phyloP scores from a whole-genome alignment of 2,113 vertebrate genomes.

The Hypocryptadius cinnamomeus region DNA sequence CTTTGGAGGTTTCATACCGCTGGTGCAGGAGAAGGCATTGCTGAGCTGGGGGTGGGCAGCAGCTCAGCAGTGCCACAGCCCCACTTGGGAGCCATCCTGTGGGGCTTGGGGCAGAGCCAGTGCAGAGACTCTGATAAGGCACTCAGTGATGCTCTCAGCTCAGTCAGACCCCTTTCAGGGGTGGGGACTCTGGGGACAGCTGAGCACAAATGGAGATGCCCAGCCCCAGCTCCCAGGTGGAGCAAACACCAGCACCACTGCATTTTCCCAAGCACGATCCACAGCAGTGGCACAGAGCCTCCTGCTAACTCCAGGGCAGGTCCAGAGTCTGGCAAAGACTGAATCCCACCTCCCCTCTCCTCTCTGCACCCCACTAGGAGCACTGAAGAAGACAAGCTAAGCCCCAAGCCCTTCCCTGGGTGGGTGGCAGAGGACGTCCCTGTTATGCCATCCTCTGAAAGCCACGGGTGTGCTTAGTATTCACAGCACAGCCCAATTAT shows the following conservation, averaged over 20 bases:
- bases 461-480: background rate
- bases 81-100: fast-evolving
- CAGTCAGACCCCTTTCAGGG: background rate
- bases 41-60: background rate
- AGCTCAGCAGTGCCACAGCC: background rate
- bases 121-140: background rate
- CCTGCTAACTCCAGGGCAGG: background rate
- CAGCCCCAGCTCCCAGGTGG: background rate
- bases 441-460: background rate
- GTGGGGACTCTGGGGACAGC: background rate
- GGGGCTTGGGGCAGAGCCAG: fast-evolving
- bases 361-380: background rate
- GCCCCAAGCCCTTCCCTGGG: background rate
- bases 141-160: too few relatives aligned
- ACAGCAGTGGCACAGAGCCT: background rate
- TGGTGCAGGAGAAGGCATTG: background rate
- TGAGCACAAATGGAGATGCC: background rate
- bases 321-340: background rate
- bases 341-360: too few relatives aligned
- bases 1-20: background rate
- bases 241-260: background rate
- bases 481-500: slow-evolving; percentile 25
- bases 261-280: background rate
- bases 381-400: background rate
- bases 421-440: background rate